A percentile compares a stretch with the other conserved stretches of the same genome.
Conservation (phyloP, 2,888 invertebrate species). For the Ochropleura leucogaster region DNA sequence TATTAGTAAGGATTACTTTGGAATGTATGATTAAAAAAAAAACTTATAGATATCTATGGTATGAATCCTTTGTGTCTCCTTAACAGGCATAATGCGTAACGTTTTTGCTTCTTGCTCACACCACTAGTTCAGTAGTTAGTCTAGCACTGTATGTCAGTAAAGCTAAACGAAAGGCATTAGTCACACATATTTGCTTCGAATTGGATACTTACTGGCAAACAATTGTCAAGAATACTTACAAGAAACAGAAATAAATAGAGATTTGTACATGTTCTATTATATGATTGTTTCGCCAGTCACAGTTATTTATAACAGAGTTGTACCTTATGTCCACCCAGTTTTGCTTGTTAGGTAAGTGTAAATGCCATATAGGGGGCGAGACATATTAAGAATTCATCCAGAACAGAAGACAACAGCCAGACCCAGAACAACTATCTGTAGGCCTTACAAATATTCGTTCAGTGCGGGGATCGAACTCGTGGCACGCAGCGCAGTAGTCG, state of each 20-base stretch:
- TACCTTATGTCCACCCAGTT: too few relatives aligned
- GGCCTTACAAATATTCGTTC: too few relatives aligned
- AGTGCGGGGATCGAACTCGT: too few relatives aligned
- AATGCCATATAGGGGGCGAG: too few relatives aligned
- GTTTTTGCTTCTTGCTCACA: neutral
- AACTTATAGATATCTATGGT: too few relatives aligned
- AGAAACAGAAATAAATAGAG: neutral
- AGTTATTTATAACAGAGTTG: neutral
- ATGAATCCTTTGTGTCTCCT: neutral
- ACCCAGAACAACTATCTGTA: too few relatives aligned
- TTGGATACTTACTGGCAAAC: neutral
- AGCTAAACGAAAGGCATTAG: constrained; percentile 5
- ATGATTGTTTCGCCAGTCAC: neutral
- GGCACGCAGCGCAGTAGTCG: too few relatives aligned
- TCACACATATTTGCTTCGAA: constrained; percentile 9
- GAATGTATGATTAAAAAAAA: too few relatives aligned
- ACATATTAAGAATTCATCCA: too few relatives aligned
- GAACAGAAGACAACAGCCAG: too few relatives aligned
- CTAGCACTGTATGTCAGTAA: neutral
- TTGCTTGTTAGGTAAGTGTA: too few relatives aligned
- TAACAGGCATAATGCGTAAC: neutral
- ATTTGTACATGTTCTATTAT: neutral
- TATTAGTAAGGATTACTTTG: too few relatives aligned
- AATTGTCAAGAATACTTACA: neutral
- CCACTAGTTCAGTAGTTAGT: neutral